Evolutionary conservation across 2,113 vertebrate species (phyloP).

Genomic region (Miniopterus natalensis): DNA sequence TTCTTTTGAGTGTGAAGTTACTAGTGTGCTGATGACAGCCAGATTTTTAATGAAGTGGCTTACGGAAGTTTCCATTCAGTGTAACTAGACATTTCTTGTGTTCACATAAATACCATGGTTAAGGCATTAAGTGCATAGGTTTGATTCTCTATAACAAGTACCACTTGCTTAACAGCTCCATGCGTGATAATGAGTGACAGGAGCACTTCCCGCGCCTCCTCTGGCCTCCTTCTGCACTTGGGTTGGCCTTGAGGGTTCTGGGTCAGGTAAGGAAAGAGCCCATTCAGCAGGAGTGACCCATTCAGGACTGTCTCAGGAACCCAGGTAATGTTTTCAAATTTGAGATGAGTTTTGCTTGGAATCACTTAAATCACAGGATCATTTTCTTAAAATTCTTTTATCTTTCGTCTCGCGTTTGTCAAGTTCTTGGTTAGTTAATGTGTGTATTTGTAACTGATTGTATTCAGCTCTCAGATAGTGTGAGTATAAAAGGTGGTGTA

Average conservation of each 20-base stretch:
- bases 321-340: neutral
- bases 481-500: neutral
- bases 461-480: neutral
- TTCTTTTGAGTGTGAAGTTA: neutral
- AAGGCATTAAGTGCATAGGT: neutral
- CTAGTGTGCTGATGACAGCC: neutral
- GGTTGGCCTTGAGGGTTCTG: neutral
- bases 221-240: neutral
- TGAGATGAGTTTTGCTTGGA: neutral
- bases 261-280: neutral
- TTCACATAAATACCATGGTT: neutral
- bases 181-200: neutral
- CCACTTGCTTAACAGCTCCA: neutral
- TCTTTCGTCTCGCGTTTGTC: neutral
- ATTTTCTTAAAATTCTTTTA: neutral
- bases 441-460: neutral
- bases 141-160: neutral
- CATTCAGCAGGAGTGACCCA: neutral
- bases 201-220: neutral
- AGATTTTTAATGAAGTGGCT: constrained; percentile 26
- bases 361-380: neutral
- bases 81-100: neutral
- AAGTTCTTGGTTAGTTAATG: neutral
- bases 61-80: neutral
- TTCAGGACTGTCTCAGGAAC: neutral